Conservation (phyloP, 2,113 vertebrate genomes). For the Nesogale talazaci region DNA sequence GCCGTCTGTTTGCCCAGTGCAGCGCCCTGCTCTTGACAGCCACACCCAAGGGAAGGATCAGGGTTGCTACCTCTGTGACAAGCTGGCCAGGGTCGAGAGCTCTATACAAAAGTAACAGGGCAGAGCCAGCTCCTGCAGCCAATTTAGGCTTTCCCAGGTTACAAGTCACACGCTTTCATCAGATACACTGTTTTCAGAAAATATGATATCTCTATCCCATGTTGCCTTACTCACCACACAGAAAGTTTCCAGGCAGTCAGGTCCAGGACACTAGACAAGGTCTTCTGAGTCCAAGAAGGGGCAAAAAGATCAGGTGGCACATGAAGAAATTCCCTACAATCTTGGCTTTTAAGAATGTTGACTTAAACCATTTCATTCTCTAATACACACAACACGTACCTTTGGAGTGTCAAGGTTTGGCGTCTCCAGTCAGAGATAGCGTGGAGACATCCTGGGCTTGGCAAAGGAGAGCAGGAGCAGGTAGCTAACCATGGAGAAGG, state of each 20-base stretch:
- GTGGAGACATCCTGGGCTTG: not conserved
- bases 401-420: not conserved
- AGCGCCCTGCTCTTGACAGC: not conserved
- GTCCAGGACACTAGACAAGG: not conserved
- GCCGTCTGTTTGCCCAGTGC: not conserved
- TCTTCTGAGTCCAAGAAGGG: not conserved
- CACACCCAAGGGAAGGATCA: not conserved
- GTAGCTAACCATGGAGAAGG: not conserved
- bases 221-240: not conserved
- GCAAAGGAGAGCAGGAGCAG: not conserved
- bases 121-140: not conserved
- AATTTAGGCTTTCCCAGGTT: not conserved
- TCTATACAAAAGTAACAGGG: not conserved
- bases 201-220: not conserved
- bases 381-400: not conserved
- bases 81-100: not conserved
- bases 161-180: not conserved
- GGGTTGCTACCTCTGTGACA: not conserved
- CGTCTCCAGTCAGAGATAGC: not conserved
- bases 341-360: not conserved
- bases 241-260: not conserved
- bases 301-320: not conserved
- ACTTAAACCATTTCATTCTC: not conserved
- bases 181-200: not conserved
- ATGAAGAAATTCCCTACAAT: not conserved